Evolutionary conservation across 2,888 invertebrate species (phyloP).

Genomic region (Trileptium ribeirensis): DNA sequence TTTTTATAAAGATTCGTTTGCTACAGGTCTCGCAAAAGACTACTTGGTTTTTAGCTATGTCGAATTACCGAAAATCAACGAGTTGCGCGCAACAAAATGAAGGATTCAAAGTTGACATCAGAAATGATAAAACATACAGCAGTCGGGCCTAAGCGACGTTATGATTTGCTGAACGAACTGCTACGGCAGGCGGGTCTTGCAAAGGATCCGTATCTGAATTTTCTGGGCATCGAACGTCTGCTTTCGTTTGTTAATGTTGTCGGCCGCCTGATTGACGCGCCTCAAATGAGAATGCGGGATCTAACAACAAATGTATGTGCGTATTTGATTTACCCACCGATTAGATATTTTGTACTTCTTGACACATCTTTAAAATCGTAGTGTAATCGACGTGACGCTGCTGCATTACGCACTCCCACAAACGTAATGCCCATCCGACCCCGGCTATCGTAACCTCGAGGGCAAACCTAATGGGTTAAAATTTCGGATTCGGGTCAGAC

Average conservation of each 20-base stretch:
- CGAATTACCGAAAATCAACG: not conserved
- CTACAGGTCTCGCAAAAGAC: no score
- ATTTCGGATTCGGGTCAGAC: no score
- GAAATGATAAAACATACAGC: not conserved
- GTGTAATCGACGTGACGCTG: no score
- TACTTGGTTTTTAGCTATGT: not conserved
- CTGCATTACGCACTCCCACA: no score
- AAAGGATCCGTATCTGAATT: not conserved
- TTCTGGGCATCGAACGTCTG: not conserved
- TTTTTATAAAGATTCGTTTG: no score
- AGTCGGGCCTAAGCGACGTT: slow-evolving; percentile 4
- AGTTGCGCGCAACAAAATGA: not conserved
- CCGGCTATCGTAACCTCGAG: no score
- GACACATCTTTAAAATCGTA: no score
- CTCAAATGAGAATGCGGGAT: not conserved
- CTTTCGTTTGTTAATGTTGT: not conserved
- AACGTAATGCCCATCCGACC: no score
- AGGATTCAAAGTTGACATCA: slow-evolving; percentile 3
- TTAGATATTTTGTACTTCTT: no score
- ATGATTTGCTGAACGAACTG: not conserved
- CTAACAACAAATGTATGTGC: no score
- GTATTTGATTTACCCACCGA: no score
- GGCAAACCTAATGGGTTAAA: no score
- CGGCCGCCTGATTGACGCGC: not conserved
- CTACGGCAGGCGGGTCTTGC: not conserved